phyloP scores from a whole-genome alignment of 1,140 invertebrate species.

The Schlechtendalia chinensis region DNA sequence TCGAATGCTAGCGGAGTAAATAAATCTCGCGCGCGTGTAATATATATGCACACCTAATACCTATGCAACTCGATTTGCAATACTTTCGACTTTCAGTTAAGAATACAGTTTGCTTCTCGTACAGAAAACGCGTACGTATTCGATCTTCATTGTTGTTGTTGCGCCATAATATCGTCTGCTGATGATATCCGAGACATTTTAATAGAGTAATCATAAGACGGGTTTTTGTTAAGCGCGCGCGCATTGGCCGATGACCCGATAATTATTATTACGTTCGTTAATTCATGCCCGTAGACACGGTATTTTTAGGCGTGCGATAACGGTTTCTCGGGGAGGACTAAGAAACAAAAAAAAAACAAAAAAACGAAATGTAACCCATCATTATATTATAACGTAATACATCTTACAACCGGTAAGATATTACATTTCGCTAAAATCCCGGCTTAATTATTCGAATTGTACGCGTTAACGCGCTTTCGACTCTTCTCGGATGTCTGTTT shows the following conservation, averaged over 20 bases:
- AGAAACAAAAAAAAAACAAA: not conserved
- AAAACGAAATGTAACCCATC: not conserved
- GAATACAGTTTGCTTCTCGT: too few species aligned
- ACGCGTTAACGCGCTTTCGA: not conserved
- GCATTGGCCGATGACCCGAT: not conserved
- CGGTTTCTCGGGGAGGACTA: not conserved
- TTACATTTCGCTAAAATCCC: slow-evolving; percentile 37
- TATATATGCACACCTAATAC: too few species aligned
- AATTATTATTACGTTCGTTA: slow-evolving; percentile 44
- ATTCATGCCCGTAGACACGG: not conserved
- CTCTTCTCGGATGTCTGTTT: slow-evolving; percentile 28
- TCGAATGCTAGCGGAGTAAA: not conserved
- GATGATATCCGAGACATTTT: slow-evolving; percentile 25
- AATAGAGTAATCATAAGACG: slow-evolving; percentile 4
- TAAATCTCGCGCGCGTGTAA: not conserved
- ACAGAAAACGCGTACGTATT: not conserved
- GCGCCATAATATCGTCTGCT: not conserved
- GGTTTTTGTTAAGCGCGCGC: not conserved
- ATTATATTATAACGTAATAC: slow-evolving; percentile 30
- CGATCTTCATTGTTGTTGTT: not conserved
- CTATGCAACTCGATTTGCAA: not conserved
- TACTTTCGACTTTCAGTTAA: too few species aligned
- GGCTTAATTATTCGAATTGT: slow-evolving; percentile 34
- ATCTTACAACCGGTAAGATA: not conserved
- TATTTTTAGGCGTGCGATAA: slow-evolving; percentile 14